Base-by-base conservation (phyloP, 2,888 invertebrate genomes). In the Ommatoiulus sabulosus region DNA sequence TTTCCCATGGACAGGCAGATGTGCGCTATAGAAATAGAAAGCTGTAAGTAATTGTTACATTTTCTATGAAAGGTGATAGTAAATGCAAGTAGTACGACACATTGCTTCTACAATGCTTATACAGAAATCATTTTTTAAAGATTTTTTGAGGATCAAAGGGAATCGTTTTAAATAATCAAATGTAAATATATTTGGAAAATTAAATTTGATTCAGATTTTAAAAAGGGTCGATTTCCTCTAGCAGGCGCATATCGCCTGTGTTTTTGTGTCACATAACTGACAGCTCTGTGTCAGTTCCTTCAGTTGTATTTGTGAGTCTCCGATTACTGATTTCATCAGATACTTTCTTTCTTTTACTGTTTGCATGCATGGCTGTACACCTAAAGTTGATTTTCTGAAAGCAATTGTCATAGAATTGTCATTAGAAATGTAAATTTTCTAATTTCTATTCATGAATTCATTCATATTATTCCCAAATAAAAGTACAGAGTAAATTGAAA, bases 1-100 rank as follows among this genome's bases (percentile, higher is more conserved):
- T 98, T 98, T 93, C 98, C 98, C 72, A 97, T 98, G 97, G 98
- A 98, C 93, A 95, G 97, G 91, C 98, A 98, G 93, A 93, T 97
- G 91, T 98, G 98, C 93, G 96, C 97, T 93, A 97, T 98, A 93
- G 97, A 97, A 94, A 97, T 98, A 92, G 98, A 98, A 95, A 98
- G 98, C 95, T 98, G 98, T 98, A 96, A 97, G 98, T 97, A 95
- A 93, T 12, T 44, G 10, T 87, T 24, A 10, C 15, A 80, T 48
- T 87, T 48, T 44, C 15, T 43, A 88, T 3, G 20, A 7, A 43
- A 85, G 4, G 35, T 44, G 6, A 85, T 44, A 10, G n/a, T 84
- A 43, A 43, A 84, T n/a, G n/a, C n/a, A n/a, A n/a, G n/a, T n/a
- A n/a, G n/a, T n/a, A n/a, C n/a, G n/a, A n/a, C n/a, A n/a, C n/a